phyloP scores from a whole-genome alignment of 1,140 invertebrate species.

The Yoshiicerus persimilis region DNA sequence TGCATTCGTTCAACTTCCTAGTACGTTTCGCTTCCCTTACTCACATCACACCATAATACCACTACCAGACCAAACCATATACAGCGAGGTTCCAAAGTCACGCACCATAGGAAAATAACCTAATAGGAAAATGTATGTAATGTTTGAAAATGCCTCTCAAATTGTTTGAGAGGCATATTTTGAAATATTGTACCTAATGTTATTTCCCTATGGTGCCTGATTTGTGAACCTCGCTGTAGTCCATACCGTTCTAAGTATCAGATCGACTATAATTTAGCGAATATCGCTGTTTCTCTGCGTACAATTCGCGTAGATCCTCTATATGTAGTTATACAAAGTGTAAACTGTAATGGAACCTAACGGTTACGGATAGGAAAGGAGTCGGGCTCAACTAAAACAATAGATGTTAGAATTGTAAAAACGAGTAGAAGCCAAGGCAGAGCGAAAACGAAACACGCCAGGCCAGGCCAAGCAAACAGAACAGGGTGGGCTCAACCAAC shows the following conservation, averaged over 20 bases:
- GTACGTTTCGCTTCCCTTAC: neutral
- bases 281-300: neutral
- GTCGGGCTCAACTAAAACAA: neutral
- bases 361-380: neutral
- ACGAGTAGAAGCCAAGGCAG: too few relatives aligned
- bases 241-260: neutral
- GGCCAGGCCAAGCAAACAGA: neutral
- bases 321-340: neutral
- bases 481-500: neutral
- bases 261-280: neutral
- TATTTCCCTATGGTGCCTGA: too few relatives aligned
- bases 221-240: too few relatives aligned
- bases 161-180: too few relatives aligned
- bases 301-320: neutral
- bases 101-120: too few relatives aligned
- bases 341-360: neutral
- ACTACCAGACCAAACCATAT: neutral
- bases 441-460: neutral
- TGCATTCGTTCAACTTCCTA: neutral
- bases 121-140: too few relatives aligned
- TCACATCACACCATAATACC: neutral
- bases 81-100: too few relatives aligned
- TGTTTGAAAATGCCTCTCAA: too few relatives aligned
- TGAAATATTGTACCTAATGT: too few relatives aligned
- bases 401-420: neutral